A percentile compares a stretch with the other conserved stretches of the same genome.
Evolutionary conservation across 2,113 vertebrate genomes (phyloP).

Genomic region (Mobula birostris): DNA sequence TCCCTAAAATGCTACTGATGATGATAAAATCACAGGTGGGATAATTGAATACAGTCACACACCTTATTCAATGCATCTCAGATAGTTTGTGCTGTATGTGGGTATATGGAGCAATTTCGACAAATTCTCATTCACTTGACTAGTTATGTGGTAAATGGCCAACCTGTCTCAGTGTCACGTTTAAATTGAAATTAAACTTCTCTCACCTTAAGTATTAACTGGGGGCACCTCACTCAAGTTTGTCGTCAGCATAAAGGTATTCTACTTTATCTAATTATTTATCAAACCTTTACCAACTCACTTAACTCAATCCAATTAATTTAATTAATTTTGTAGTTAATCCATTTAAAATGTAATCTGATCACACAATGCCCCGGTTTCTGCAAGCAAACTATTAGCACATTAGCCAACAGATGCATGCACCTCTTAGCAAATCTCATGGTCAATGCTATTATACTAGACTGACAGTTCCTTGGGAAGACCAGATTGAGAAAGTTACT

Average conservation of each 20-base stretch:
- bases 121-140: neutral
- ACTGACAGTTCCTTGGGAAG: no score
- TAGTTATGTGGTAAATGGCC: neutral
- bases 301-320: slow-evolving; percentile 19
- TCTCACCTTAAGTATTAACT: neutral
- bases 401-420: neutral
- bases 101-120: neutral
- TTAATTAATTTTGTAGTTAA: slow-evolving; percentile 11
- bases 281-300: neutral
- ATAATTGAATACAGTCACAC: neutral
- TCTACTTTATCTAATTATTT: neutral
- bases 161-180: neutral
- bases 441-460: neutral
- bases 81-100: neutral
- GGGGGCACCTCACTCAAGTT: neutral
- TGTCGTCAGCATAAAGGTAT: neutral
- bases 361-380: neutral
- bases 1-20: neutral
- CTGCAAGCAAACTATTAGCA: neutral
- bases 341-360: neutral
- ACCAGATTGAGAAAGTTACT: no score
- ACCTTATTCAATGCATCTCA: neutral
- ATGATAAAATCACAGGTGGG: neutral
- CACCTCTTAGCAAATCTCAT: neutral
- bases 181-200: neutral